Percentiles rank a stretch among this genome's conserved stretches.
These are phyloP conservation scores for Chrysomallon squamiferum DNA, from an alignment of 1,140 invertebrate species.

Conservation along the genomic window DNA sequence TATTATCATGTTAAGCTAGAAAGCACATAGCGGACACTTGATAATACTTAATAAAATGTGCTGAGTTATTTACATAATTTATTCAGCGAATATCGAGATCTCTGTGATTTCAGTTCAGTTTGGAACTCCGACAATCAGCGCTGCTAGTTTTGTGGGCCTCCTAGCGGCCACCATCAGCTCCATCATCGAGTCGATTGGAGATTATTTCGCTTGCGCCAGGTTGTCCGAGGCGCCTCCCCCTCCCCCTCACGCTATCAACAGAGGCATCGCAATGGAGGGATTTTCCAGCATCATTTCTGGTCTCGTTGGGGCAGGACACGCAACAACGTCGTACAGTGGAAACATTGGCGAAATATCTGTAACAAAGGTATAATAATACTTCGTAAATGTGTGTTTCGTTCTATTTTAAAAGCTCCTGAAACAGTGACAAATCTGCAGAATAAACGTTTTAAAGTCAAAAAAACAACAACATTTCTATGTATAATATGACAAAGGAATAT, in stretches of 20 bases:
- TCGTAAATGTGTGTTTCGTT: no score
- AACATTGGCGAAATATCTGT: slow-evolving; percentile 43
- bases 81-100: no score
- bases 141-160: slow-evolving; percentile 52
- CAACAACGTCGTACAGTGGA: slow-evolving; percentile 78
- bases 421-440: no score
- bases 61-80: no score
- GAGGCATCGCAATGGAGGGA: slow-evolving; percentile 84
- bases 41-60: no score
- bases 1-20: no score
- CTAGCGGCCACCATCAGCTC: slow-evolving; percentile 59
- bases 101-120: slow-evolving; percentile 57
- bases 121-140: slow-evolving; percentile 52
- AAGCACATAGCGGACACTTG: no score
- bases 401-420: no score
- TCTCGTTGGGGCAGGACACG: slow-evolving; percentile 79
- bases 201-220: slow-evolving; percentile 81
- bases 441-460: no score
- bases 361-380: slow-evolving; percentile 44
- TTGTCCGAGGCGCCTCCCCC: slow-evolving; percentile 53
- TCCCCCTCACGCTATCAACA: slow-evolving; percentile 63
- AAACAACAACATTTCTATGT: no score
- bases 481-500: no score
- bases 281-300: slow-evolving; percentile 82
- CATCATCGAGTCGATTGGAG: slow-evolving; percentile 62